Percentiles rank a stretch among this genome's conserved stretches.
Evolutionary conservation across 2,888 invertebrate species (phyloP).

Genomic region (Orthosia gothica): DNA sequence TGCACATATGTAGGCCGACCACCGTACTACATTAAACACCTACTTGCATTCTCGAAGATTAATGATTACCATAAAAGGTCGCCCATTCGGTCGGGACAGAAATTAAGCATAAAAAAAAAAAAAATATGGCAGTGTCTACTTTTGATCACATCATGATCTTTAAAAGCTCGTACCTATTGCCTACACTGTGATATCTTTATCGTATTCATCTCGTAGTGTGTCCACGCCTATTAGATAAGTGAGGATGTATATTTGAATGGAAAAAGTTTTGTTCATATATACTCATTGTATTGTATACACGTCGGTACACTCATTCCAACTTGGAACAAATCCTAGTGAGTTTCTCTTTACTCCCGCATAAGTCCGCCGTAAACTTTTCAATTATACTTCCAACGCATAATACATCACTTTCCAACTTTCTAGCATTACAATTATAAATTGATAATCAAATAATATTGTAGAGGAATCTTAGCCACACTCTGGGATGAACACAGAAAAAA

Average conservation of each 20-base stretch:
- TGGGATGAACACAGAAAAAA: conserved; percentile 29
- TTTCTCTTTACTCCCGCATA: conserved; percentile 15
- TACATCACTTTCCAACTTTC: conserved; percentile 28
- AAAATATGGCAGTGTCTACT: conserved; percentile 30
- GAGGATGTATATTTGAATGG: not conserved
- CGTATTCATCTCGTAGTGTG: conserved; percentile 26
- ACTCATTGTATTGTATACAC: not conserved
- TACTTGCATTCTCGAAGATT: conserved; percentile 74
- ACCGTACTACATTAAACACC: conserved; percentile 82
- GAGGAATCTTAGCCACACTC: not conserved
- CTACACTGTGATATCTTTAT: conserved; percentile 10
- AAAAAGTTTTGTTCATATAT: conserved; percentile 6
- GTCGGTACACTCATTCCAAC: conserved; percentile 12
- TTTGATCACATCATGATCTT: conserved; percentile 23
- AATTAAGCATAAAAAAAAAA: conserved; percentile 2
- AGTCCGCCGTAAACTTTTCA: conserved; percentile 1
- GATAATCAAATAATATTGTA: not conserved
- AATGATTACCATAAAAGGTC: conserved; percentile 78
- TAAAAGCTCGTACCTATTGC: conserved; percentile 7
- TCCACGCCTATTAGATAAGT: not conserved
- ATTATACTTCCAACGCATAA: not conserved
- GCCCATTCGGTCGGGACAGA: conserved; percentile 37
- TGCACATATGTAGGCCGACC: conserved; percentile 78
- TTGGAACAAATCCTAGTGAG: conserved; percentile 15
- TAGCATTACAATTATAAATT: conserved; percentile 8